Base-by-base conservation (phyloP, 2,797 vertebrate species). In the Sarcophilus harrisii region DNA sequence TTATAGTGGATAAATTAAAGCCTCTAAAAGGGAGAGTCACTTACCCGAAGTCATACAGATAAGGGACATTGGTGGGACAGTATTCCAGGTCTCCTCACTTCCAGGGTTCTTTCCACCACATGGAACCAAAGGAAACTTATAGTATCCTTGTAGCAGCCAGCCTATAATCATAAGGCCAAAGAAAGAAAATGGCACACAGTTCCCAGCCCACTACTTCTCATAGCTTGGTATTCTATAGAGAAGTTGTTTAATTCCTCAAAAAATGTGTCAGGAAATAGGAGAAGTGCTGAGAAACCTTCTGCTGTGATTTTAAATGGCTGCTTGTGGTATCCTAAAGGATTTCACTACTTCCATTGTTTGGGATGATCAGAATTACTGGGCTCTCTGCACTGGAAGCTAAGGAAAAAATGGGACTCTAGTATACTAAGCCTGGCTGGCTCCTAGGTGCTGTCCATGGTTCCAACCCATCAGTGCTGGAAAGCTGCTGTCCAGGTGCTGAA, bases 401-500 rank as follows among this genome's bases (percentile, higher is more conserved):
- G 0, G 38, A 87, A 38, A 38, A 87, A 87, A 87, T 45, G n/a
- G 38, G n/a, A 12, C n/a, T 24, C 66, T 81, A 28, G 2, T 81
- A 38, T 38, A 2, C n/a, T 81, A 18, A 81, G 38, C 38, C 24
- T 87, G 73, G 6, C 38, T 87, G 73, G 38, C 21, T 87, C 73
- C 38, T 81, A 27, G 73, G 38, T 87, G 38, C 73, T 87, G 38
- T 87, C 73, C 73, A 49, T 87, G 73, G 73, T 87, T 27, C 73
- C 73, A 87, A 49, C 0, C 38, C 24, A 87, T 24, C 73, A 49
- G 73, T 24, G 45, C 73, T 87, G 11, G 38, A 49, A 87, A 87
- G 73, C 73, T 87, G 73, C 73, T 87, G 73, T 87, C 73, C 73
- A 49, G 73, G 38, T 87, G 73, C 73, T 87, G 73, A 87, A 87